Evolutionary conservation across 2,797 vertebrate species (phyloP), one percentile per base, ranked within the genome.

Genomic region (Xiphorhynchus erythropygius): DNA sequence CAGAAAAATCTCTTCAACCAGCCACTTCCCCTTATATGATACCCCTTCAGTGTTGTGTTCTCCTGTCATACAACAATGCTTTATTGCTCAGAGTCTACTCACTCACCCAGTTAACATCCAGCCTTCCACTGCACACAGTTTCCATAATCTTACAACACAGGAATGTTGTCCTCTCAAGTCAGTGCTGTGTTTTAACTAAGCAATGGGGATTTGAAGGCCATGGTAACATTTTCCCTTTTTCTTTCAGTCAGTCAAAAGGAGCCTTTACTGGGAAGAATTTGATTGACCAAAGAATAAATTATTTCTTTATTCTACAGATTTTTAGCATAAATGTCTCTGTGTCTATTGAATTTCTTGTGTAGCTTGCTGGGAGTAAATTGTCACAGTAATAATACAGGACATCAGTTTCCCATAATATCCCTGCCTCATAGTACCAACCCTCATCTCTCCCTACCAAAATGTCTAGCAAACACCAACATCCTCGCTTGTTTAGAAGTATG

Each of bases 11-110:
- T 92, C 64, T 89, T 93, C 68, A 65, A 91, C 46, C 39, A 80
- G 57, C 23, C 71, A 27, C 62, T 85, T 94, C 35, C 84, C 92
- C 89, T 55, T 91, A 77, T 55, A 77, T 37, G 52, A 87, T 64
- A 87, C 23, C 69, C 62, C 46, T 92, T 74, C 39, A 42, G 41
- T 27, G 49, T 14, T 89, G 18, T 91, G 82, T 73, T 89, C 84
- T 62, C 10, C 78, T 78, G 53, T 81, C 73, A 70, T 69, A 84
- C 60, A 80, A 14, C 46, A 67, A 7, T 75, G 80, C 13, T 87
- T 96, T 68, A 80, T 87, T 87, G 86, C 52, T 87, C 86, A 87
- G 67, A 90, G 82, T 46, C 85, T 79, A 90, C 44, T 94, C 88
- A 82, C 37, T 92, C 75, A 89, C 32, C 13, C 86, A 62, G 65